Evolutionary conservation across 2,113 vertebrate species (phyloP), one percentile per base, ranked within the genome.

Genomic region (Ptyas mucosa): DNA sequence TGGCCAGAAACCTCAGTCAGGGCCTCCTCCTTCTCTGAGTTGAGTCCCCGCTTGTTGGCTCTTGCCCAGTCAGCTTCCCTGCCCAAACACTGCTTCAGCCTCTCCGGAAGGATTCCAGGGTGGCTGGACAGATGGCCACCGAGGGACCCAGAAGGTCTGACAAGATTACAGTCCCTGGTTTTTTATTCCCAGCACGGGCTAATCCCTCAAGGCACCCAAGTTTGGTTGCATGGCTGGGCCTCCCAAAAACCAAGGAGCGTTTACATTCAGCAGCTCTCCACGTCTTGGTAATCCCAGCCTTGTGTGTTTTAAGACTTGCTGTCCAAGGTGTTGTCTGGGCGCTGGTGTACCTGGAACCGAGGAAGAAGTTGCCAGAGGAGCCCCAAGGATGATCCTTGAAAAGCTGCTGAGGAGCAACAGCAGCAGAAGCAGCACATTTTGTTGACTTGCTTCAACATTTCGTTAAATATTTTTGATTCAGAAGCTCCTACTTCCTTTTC

Each of bases 381-480:
- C 15, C 64, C 24, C 29, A 69, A 34, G 29, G 26, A 64, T 14
- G 61, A 69, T 5, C 61, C 26, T 5, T 15, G 64, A n/a, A n/a
- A 15, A 69, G 7, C 34, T 81, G 3, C 7, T 3, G 15, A 39
- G 34, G 18, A 81, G 69, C 5, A 39, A 34, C 1, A 55, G 54
- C 54, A 54, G 0, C 1, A 75, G n/a, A 0, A 39, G n/a, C 1
- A 8, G n/a, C 15, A 39, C 15, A 0, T 20, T 39, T 18, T 75
- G 69, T 20, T 39, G 6, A 75, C 69, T 75, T 75, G n/a, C n/a
- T 75, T 75, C 3, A 75, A 34, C 69, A 34, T 81, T 39, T 81
- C 20, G 34, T 39, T 81, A 21, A 81, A 21, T 81, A 81, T 20
- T 39, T 39, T 81, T 39, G 34, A 81, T 81, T 39, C 69, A 21